A percentile compares a stretch with the other conserved stretches of the same genome.
Conservation (phyloP, 2,888 invertebrate species). For the Rhopalosiphum nymphaeae region DNA sequence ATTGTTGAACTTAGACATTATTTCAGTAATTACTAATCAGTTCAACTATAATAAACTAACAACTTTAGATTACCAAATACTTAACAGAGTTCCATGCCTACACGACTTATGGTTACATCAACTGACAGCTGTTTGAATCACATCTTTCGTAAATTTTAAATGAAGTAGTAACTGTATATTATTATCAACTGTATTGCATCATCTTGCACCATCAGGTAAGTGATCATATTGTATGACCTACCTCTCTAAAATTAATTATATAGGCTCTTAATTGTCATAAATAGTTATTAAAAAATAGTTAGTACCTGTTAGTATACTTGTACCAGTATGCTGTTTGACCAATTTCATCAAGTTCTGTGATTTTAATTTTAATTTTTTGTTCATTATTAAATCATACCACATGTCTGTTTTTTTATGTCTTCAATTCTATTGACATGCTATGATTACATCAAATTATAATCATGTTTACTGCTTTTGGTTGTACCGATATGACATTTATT, state of each 20-base stretch:
- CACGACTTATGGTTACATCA: not conserved
- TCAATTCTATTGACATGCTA: not conserved
- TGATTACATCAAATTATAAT: not conserved
- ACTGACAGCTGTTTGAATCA: not conserved
- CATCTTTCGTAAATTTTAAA: not conserved
- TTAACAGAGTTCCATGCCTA: too few species aligned
- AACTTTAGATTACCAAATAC: too few species aligned
- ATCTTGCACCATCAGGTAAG: not conserved
- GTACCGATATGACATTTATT: conserved; percentile 20
- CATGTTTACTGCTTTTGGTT: conserved; percentile 18
- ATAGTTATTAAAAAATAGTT: not conserved
- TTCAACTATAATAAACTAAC: too few species aligned
- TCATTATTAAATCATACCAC: not conserved
- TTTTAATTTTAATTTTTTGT: not conserved
- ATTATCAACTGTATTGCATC: not conserved
- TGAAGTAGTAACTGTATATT: not conserved
- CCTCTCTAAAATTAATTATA: not conserved
- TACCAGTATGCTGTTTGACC: not conserved
- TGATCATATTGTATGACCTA: not conserved
- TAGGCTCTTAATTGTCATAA: not conserved
- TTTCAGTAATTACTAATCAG: too few species aligned
- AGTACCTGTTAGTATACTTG: not conserved
- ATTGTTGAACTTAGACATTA: too few species aligned
- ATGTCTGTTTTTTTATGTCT: not conserved
- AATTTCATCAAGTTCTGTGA: not conserved